These are phyloP conservation scores for Laothoe populi DNA, from an alignment of 2,888 invertebrate species.

Conservation along the genomic window DNA sequence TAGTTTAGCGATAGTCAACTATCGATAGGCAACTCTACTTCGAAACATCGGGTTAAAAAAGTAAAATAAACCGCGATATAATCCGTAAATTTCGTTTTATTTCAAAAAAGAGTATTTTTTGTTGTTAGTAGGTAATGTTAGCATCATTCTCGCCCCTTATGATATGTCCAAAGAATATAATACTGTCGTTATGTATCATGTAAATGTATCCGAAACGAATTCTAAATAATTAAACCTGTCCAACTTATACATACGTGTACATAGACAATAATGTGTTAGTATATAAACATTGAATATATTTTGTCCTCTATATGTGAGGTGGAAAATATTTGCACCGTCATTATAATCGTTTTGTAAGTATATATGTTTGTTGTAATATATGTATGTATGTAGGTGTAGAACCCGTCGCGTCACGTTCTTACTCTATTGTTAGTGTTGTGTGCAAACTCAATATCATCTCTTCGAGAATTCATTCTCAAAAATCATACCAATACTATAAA, in stretches of 20 bases:
- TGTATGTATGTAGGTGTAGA: conserved; percentile 33
- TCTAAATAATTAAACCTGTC: conserved; percentile 50
- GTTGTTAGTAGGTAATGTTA: not conserved
- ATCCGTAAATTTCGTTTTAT: too few relatives aligned
- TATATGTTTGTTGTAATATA: conserved; percentile 31
- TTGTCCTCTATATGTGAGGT: conserved; percentile 13
- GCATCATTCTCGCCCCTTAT: conserved; percentile 2
- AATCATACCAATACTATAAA: too few relatives aligned
- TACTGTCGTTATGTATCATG: conserved; percentile 33
- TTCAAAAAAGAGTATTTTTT: not conserved
- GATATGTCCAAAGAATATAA: conserved; percentile 26
- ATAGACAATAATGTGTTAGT: conserved; percentile 73
- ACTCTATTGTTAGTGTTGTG: conserved; percentile 22
- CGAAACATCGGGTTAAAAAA: too few relatives aligned
- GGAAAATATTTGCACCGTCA: conserved; percentile 18
- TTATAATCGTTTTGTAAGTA: conserved; percentile 21
- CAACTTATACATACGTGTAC: conserved; percentile 63
- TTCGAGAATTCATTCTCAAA: too few relatives aligned
- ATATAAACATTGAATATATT: conserved; percentile 34
- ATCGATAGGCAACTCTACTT: too few relatives aligned
- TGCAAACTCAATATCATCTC: not conserved
- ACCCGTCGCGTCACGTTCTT: conserved; percentile 15
- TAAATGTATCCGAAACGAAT: conserved; percentile 42
- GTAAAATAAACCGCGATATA: too few relatives aligned
- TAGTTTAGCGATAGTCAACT: too few relatives aligned